These are phyloP conservation scores for Xyrauchen texanus DNA, from an alignment of 2,113 vertebrate species.

Conservation along the genomic window DNA sequence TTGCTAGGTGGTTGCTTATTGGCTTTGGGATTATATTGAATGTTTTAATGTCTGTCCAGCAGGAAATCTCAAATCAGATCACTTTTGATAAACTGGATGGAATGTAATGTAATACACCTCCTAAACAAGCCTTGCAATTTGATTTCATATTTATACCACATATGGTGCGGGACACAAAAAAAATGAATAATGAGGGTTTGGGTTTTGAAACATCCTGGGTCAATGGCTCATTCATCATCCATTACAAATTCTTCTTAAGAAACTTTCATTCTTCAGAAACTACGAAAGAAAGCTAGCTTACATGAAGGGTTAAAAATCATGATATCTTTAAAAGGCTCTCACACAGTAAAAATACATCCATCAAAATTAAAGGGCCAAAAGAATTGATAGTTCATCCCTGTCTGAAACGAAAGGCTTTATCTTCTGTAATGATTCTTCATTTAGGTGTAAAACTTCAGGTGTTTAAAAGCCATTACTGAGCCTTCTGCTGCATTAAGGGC, in stretches of 20 bases:
- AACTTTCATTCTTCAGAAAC: neutral
- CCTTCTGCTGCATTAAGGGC: slow-evolving; percentile 43
- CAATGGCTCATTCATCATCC: neutral
- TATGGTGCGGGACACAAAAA: no score
- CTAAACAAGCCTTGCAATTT: no score
- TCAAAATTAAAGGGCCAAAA: neutral
- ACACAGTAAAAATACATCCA: neutral
- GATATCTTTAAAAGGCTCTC: neutral
- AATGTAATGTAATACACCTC: no score
- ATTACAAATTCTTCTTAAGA: neutral
- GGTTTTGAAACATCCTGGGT: neutral
- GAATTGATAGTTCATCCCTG: slow-evolving; percentile 31
- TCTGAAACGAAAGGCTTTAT: slow-evolving; percentile 39
- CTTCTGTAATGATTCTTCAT: slow-evolving; percentile 39
- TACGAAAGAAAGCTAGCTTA: neutral
- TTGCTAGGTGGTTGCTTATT: no score
- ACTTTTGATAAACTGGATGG: no score
- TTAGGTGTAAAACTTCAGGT: slow-evolving; percentile 43
- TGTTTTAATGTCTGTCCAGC: no score
- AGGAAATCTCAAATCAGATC: no score
- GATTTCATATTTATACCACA: no score
- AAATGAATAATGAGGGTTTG: no score
- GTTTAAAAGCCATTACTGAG: slow-evolving; percentile 50
- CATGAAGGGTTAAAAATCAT: neutral
- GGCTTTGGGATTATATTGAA: no score